Percentiles rank a stretch among this genome's conserved stretches.
These are phyloP conservation scores for Hylyphantes graminicola DNA, from an alignment of 1,140 invertebrate genomes.

Conservation along the genomic window DNA sequence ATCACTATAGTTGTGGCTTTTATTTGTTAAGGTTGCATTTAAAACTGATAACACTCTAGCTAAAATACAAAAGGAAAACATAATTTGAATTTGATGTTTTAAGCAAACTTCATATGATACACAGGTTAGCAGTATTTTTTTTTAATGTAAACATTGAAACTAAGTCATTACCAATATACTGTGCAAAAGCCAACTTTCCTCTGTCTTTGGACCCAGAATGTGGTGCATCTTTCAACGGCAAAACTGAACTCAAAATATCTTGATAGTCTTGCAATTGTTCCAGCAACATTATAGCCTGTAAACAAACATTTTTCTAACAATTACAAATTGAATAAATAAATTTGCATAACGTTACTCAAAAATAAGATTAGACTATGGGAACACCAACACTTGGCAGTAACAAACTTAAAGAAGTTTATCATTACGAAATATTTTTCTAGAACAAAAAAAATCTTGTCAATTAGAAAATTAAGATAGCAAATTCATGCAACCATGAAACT, in stretches of 20 bases:
- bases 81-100: background rate
- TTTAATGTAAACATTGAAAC: background rate
- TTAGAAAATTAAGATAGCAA: too few species aligned
- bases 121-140: background rate
- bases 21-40: conserved; percentile 83
- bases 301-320: background rate
- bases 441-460: background rate
- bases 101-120: background rate
- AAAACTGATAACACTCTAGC: conserved; percentile 81
- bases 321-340: background rate
- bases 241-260: conserved; percentile 62
- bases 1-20: conserved; percentile 81
- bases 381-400: background rate
- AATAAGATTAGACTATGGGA: background rate
- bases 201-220: conserved; percentile 61
- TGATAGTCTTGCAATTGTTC: conserved; percentile 77
- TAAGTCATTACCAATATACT: conserved; percentile 62
- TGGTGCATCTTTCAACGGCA: conserved; percentile 61
- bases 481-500: too few species aligned
- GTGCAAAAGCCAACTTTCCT: conserved; percentile 63
- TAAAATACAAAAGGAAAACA: conserved; percentile 10
- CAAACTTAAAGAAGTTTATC: background rate
- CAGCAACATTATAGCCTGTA: conserved; percentile 77
- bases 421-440: background rate
- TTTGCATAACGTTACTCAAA: background rate